Base-by-base conservation (phyloP, 2,113 vertebrate species). In the Ptychochromis oligacanthus region DNA sequence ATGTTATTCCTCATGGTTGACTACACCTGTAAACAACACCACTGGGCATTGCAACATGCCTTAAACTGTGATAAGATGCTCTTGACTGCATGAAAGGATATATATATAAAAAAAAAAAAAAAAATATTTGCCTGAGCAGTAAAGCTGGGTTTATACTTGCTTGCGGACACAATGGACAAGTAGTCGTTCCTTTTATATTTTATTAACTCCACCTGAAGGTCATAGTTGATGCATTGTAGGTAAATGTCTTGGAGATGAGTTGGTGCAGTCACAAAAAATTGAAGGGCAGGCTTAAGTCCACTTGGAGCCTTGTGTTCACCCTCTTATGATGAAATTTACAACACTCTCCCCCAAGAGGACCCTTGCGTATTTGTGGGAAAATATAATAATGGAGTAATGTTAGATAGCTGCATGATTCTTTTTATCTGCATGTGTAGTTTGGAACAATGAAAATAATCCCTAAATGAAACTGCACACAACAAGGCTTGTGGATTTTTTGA, bases 161-260 rank as follows among this genome's bases (percentile, higher is more conserved):
- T 31, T 31, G 28, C 28, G 28, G 28, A 31, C n/a, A 0, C 61
- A 36, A 65, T 7, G 0, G 20, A 65, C 13, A 65, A 6, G 13
- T n/a, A 65, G 61, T 65, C 0, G 36, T 65, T 36, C n/a, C 36
- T 65, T 0, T 65, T 43, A 17, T 4, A 43, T 43, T 43, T 24
- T 65, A 43, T 65, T 24, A 65, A 43, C 24, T 65, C 13, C 38
- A 43, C 62, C n/a, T 26, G 62, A 65, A 43, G 36, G n/a, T 65
- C n/a, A 1, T 65, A 43, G 7, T 24, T 65, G 36, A 65, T 43
- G 36, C 0, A 65, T 43, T 2, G 3, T 10, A 65, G 62, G 43
- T 65, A 17, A 65, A 26, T 43, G 36, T 43, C 13, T n/a, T 38
- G 36, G 7, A 38, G 36, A 38, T 38, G 36, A 38, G 36, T 38